Evolutionary conservation across 2,113 vertebrate species (phyloP).

Genomic region (Anarrhichthys ocellatus): DNA sequence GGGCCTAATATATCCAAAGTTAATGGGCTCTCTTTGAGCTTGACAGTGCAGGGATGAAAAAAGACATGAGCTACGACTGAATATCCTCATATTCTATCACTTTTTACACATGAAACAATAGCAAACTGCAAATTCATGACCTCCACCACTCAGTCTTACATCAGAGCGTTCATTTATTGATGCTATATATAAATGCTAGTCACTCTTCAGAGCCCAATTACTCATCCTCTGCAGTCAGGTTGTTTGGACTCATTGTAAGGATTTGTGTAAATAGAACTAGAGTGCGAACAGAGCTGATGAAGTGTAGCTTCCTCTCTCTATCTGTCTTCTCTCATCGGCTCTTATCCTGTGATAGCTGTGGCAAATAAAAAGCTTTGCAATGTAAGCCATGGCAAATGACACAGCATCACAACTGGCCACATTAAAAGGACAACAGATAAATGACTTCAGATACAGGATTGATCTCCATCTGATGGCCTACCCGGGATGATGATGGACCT

Average conservation of each 20-base stretch:
- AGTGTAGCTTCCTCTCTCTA: constrained; percentile 59
- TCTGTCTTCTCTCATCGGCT: constrained; percentile 30
- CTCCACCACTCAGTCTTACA: background rate
- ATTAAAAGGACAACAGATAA: background rate
- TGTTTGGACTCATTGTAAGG: constrained; percentile 64
- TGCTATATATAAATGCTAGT: constrained; percentile 9
- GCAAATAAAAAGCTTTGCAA: constrained; percentile 38
- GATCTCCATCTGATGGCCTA: background rate
- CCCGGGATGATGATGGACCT: too few species aligned
- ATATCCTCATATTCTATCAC: constrained; percentile 17
- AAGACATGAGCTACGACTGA: background rate
- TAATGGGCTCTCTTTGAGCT: constrained; percentile 42
- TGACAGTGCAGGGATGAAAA: constrained; percentile 20
- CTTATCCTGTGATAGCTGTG: constrained; percentile 16
- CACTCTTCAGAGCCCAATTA: constrained; percentile 41
- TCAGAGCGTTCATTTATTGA: constrained; percentile 31
- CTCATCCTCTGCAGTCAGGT: constrained; percentile 48
- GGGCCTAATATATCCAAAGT: constrained; percentile 68
- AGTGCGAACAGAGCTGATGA: constrained; percentile 71
- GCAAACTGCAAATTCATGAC: constrained; percentile 5
- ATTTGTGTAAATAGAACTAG: constrained; percentile 73
- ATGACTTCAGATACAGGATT: background rate
- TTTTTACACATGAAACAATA: constrained; percentile 34
- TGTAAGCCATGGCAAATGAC: constrained; percentile 43
- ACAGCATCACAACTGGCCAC: background rate